These are phyloP conservation scores for Hanleya hanleyi DNA, from an alignment of 2,888 invertebrate genomes.

Conservation along the genomic window DNA sequence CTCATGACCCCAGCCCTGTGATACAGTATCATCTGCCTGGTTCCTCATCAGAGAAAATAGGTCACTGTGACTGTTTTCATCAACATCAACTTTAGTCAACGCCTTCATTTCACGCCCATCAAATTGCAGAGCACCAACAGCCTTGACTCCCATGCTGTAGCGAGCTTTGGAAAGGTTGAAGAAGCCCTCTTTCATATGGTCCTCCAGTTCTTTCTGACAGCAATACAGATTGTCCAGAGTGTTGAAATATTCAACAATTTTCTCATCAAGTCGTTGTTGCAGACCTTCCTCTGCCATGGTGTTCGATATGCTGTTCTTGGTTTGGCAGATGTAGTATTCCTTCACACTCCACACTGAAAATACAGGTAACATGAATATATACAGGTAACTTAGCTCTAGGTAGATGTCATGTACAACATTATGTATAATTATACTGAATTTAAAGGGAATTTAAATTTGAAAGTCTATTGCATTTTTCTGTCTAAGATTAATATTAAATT, in stretches of 20 bases:
- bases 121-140: slow-evolving; percentile 54
- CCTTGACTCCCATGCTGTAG: slow-evolving; percentile 59
- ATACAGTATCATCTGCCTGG: neutral
- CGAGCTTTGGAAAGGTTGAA: slow-evolving; percentile 56
- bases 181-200: slow-evolving; percentile 47
- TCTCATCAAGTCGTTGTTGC: slow-evolving; percentile 37
- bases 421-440: no score
- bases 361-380: no score
- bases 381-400: no score
- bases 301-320: no score
- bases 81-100: slow-evolving; percentile 35
- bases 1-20: neutral
- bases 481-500: no score
- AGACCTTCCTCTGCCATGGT: neutral
- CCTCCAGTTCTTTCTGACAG: slow-evolving; percentile 42
- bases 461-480: no score
- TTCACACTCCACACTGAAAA: no score
- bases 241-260: slow-evolving; percentile 46
- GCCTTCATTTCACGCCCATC: slow-evolving; percentile 51
- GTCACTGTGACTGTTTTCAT: slow-evolving; percentile 6
- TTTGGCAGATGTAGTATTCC: no score
- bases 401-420: no score
- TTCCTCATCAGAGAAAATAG: neutral
- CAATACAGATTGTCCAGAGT: slow-evolving; percentile 39
- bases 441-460: no score